phyloP scores from a whole-genome alignment of 2,113 vertebrate genomes.

The Prunella fulvescens region DNA sequence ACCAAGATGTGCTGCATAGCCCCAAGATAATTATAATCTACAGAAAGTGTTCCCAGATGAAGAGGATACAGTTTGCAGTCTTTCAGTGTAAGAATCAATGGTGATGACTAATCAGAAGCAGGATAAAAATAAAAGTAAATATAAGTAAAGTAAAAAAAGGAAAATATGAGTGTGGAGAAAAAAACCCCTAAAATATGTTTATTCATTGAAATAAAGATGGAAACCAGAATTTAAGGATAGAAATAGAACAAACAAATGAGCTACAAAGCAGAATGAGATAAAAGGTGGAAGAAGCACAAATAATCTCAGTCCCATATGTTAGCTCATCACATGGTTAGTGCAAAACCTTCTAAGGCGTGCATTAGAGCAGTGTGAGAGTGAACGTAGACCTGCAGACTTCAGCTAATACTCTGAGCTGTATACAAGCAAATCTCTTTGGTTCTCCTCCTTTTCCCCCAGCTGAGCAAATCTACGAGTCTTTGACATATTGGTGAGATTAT shows the following conservation, averaged over 20 bases:
- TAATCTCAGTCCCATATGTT: conserved; percentile 44
- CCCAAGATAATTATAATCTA: conserved; percentile 63
- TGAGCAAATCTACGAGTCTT: not conserved
- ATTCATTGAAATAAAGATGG: conserved; percentile 53
- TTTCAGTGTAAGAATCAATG: conserved; percentile 59
- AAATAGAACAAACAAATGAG: conserved; percentile 50
- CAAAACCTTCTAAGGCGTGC: not conserved
- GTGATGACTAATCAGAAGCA: conserved; percentile 63
- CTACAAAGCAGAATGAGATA: conserved; percentile 55
- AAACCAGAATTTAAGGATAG: conserved; percentile 49
- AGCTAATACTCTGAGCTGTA: not conserved
- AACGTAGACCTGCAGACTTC: not conserved
- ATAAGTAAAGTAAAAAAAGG: conserved; percentile 51
- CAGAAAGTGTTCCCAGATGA: conserved; percentile 61
- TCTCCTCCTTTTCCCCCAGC: not conserved
- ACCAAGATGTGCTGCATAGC: conserved; percentile 50
- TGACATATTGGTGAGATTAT: not conserved
- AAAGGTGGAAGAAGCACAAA: conserved; percentile 40
- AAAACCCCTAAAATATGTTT: not conserved
- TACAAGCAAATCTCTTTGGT: not conserved
- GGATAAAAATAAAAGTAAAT: conserved; percentile 69
- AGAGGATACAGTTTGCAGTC: conserved; percentile 58
- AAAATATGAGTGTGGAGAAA: conserved; percentile 3
- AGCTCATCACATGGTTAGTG: conserved; percentile 12
- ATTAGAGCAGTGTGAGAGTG: not conserved